Evolutionary conservation across 2,113 vertebrate species (phyloP), one percentile per base, ranked within the genome.

Genomic region (Maccullochella peelii): DNA sequence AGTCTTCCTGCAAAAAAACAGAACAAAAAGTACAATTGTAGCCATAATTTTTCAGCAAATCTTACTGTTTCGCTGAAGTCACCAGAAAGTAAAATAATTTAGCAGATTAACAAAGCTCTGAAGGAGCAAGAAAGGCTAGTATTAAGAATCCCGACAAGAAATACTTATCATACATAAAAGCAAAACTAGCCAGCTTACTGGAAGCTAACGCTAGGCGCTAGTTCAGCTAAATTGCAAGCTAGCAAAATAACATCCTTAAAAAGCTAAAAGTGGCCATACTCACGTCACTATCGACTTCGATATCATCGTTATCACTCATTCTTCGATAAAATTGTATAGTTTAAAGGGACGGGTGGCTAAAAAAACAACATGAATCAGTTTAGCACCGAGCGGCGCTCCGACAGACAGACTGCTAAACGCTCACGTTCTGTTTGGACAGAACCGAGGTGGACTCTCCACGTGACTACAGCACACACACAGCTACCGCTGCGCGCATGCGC

Each of bases 271-370:
- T 72, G 42, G 11, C 0, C 30, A 30, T 90, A 98, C 97, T 98
- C 95, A 98, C 98, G 96, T 99, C 98, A 95, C 98, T 99, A 91
- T 98, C 98, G 95, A 99, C 97, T 96, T 99, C 97, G 97, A 99
- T 99, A 87, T 99, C 98, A 97, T 99, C 97, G 97, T 98, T 99
- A 94, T 99, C 97, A 95, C 98, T 99, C 98, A 98, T 98, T 97
- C 96, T 98, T 96, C 94, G 95, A 80, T 78, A 68, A 85, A 92
- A 91, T 86, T 27, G 85, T 87, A 57, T 74, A 85, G 73, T 89
- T 90, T 94, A 88, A 91, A 89, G 88, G 80, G 86, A 93, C 84
- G 87, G 78, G 86, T 50, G 88, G 90, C 93, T 94, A 81, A 73
- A 94, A 86, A 93, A 91, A 91, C 93, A 92, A 93, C 93, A 96